Conservation (phyloP, 2,113 vertebrate species). For the Chamaetylas fuelleborni region DNA sequence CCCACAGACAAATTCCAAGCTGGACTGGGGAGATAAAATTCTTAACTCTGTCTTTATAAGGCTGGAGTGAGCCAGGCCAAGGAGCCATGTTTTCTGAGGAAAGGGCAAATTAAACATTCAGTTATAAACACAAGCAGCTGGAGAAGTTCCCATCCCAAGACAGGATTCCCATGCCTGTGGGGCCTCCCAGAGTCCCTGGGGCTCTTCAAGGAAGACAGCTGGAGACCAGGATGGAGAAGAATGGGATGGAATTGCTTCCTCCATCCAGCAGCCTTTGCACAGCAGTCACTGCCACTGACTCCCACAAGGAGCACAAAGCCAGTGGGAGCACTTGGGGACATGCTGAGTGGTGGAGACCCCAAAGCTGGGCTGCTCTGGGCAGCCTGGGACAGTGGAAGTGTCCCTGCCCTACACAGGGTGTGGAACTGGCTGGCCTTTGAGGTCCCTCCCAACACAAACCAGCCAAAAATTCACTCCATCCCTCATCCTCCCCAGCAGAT, state of each 20-base stretch:
- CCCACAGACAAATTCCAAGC: not conserved
- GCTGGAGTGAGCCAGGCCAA: not conserved
- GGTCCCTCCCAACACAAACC: not conserved
- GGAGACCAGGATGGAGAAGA: accelerated
- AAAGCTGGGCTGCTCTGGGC: not conserved
- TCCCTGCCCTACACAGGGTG: accelerated
- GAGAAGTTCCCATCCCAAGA: not conserved
- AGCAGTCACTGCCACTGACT: not conserved
- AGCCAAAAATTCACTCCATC: not conserved
- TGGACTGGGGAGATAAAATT: not conserved
- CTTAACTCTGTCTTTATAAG: not conserved
- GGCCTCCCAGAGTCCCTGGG: not conserved
- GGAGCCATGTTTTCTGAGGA: accelerated
- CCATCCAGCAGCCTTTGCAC: not conserved
- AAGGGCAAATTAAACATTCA: not conserved
- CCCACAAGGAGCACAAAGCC: not conserved
- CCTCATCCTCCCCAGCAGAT: not conserved
- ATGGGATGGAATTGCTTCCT: accelerated
- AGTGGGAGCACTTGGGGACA: not conserved
- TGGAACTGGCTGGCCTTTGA: not conserved
- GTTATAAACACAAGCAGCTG: not conserved
- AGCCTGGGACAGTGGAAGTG: not conserved
- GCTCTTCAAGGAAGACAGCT: not conserved
- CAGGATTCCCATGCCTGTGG: not conserved
- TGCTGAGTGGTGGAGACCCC: not conserved